Percentiles rank a stretch among this genome's conserved stretches.
Conservation (phyloP, 2,888 invertebrate genomes). For the Teleogryllus oceanicus region DNA sequence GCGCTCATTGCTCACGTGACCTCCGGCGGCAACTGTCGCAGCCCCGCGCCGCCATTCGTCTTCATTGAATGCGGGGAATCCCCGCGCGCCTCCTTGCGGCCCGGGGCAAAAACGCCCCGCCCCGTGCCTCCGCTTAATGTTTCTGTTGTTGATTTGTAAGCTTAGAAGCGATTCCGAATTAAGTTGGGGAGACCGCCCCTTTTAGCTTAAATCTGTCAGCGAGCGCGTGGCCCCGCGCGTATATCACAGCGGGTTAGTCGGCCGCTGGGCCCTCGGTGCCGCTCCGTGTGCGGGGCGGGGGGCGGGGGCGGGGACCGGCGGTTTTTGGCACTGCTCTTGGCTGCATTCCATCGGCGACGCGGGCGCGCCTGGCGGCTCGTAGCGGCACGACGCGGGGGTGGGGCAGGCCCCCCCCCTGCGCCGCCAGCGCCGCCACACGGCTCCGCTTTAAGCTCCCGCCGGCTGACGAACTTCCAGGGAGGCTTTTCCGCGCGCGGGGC, state of each 20-base stretch:
- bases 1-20: not conserved
- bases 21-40: not conserved
- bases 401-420: too few species aligned
- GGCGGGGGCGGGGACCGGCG: not conserved
- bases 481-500: too few species aligned
- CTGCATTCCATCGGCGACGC: not conserved
- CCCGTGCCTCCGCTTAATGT: not conserved
- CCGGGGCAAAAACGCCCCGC: not conserved
- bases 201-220: slow-evolving; percentile 18
- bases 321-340: not conserved
- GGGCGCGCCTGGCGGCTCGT: not conserved
- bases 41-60: not conserved
- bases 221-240: not conserved
- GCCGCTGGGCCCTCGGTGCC: not conserved
- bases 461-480: too few species aligned
- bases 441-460: too few species aligned
- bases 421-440: too few species aligned
- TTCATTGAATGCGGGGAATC: not conserved
- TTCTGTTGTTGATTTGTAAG: slow-evolving; percentile 6
- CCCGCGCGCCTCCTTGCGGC: not conserved
- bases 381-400: too few species aligned
- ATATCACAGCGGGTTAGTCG: not conserved
- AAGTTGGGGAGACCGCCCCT: not conserved
- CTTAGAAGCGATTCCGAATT: slow-evolving; percentile 8
- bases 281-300: not conserved